Evolutionary conservation across 64 coral and sea anemone species (phyloP).

Genomic region (Montipora efflorescens): DNA sequence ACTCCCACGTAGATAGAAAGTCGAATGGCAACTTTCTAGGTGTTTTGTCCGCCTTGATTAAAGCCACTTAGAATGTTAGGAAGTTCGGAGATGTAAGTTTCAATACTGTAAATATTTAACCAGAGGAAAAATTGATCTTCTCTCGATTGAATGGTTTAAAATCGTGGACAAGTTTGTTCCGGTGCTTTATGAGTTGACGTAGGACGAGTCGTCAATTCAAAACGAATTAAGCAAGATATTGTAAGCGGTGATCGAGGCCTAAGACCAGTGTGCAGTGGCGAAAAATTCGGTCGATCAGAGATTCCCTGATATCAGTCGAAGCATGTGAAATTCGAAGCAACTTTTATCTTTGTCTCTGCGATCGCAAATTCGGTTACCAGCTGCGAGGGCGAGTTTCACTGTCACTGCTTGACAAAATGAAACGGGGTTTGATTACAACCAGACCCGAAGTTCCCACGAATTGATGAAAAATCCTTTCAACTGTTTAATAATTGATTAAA

Average conservation of each 20-base stretch:
- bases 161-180: too few species aligned
- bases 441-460: constrained; percentile 25
- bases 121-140: not conserved
- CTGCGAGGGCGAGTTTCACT: not conserved
- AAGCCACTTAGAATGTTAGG: not conserved
- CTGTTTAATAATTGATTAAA: constrained; percentile 51
- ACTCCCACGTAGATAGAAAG: too few species aligned
- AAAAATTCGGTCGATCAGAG: not conserved
- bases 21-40: not conserved
- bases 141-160: not conserved
- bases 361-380: not conserved
- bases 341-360: not conserved
- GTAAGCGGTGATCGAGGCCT: not conserved
- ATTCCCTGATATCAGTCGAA: too few species aligned
- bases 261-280: too few species aligned
- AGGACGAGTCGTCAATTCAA: not conserved
- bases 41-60: not conserved
- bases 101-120: not conserved
- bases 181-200: not conserved
- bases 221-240: not conserved
- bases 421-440: constrained; percentile 41
- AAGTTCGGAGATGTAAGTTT: not conserved
- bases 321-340: constrained; percentile 16
- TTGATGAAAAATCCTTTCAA: constrained; percentile 36
- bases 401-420: constrained; percentile 27